Evolutionary conservation across 2,797 vertebrate genomes (phyloP), one percentile per base, ranked within the genome.

Genomic region (Malurus leucopterus): DNA sequence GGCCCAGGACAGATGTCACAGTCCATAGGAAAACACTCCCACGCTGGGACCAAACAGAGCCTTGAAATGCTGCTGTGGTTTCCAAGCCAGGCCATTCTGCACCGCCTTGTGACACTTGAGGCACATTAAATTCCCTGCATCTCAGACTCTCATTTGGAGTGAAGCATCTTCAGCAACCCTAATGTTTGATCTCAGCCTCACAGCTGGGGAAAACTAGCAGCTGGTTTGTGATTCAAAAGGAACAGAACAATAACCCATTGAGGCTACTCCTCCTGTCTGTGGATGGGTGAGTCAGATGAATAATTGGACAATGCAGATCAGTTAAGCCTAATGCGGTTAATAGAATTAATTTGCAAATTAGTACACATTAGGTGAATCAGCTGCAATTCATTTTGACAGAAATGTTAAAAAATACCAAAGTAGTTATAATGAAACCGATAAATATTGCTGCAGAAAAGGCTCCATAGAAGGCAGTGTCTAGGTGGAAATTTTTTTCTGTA

Each of bases 301-400:
- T 84, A 92, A 93, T 51, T 78, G 90, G 84, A 90, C 74, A 79
- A 88, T n/a, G 24, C 44, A 92, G 73, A 86, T 80, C 91, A 88
- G 86, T 90, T 93, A 91, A 92, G 47, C 58, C 74, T 88, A 89
- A 85, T 88, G 68, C 15, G 13, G 44, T 91, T 94, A 94, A 90
- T 57, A 80, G 71, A 92, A 93, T 93, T 93, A 94, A 93, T 95
- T 86, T 90, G 65, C 68, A 93, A 92, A 92, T 93, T 81, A 88
- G 64, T 69, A 79, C 78, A 84, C 88, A 75, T 88, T 91, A 91
- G 67, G 54, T 83, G 83, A 93, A 93, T 76, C 74, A 89, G 38
- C 38, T 90, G 68, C 92, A 86, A 79, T 90, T 92, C 6, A 67
- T 77, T 94, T 83, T 94, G 89, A 95, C 73, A 63, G 74, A 86